Evolutionary conservation across 2,113 vertebrate species (phyloP).

Genomic region (Misgurnus anguillicaudatus): DNA sequence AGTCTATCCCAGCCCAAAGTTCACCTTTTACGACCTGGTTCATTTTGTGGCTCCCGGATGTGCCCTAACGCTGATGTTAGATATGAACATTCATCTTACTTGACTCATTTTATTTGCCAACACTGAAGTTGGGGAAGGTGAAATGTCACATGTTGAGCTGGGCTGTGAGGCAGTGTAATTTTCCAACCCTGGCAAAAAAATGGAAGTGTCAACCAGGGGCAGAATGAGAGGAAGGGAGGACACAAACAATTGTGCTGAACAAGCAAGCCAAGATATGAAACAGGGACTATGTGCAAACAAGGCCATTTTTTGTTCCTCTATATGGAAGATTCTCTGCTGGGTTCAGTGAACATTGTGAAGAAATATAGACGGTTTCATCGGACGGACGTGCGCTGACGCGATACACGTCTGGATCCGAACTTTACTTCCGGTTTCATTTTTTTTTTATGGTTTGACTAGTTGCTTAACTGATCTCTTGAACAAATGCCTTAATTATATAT

Average conservation of each 20-base stretch:
- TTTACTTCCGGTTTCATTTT: too few species aligned
- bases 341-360: not conserved
- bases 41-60: slow-evolving; percentile 17
- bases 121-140: slow-evolving; percentile 37
- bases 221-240: slow-evolving; percentile 2
- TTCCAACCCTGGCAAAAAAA: slow-evolving; percentile 51
- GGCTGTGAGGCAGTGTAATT: slow-evolving; percentile 44
- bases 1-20: not conserved
- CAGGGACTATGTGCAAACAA: not conserved
- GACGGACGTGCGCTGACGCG: too few species aligned
- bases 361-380: too few species aligned
- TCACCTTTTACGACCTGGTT: slow-evolving; percentile 8
- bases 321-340: not conserved
- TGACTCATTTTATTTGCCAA: slow-evolving; percentile 33
- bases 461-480: too few species aligned
- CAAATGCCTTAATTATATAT: too few species aligned
- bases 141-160: slow-evolving; percentile 32
- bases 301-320: not conserved
- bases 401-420: too few species aligned
- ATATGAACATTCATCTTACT: slow-evolving; percentile 54
- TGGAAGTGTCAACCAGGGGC: slow-evolving; percentile 39
- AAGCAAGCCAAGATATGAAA: slow-evolving; percentile 8
- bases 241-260: slow-evolving; percentile 32
- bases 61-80: slow-evolving; percentile 32
- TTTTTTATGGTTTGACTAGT: too few species aligned